Base-by-base conservation (phyloP, 2,113 vertebrate species). In the Isurus oxyrinchus region DNA sequence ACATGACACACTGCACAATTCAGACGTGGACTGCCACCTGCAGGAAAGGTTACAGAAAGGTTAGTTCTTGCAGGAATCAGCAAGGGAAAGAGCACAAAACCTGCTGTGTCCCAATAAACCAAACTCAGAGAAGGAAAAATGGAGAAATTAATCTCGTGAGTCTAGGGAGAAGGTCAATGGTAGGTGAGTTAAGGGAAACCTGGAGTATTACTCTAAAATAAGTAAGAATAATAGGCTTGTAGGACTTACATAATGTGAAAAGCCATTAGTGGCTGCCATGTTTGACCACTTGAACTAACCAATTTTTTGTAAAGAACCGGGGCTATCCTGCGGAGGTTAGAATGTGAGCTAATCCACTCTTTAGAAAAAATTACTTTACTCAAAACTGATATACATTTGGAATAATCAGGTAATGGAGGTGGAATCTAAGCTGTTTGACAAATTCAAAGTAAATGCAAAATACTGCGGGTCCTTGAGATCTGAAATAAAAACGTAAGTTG, bases 1-100 rank as follows among this genome's bases (percentile, higher is more conserved):
- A 72, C 98, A 99, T 3, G 98, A 98, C 91, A 97, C 97, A 1
- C 98, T 98, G 97, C 98, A 98, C 5, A 97, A 97, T 2, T 98
- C 98, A 97, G 97, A 97, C 97, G 98, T 98, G 97, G 98, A 98
- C 96, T 93, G 97, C 98, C 98, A 98, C 97, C 98, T 98, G 96
- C 72, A 72, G 63, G 1, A 40, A 31, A 69, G 66, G 4, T 44
- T 5, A 27, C 3, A 25, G 57, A 93, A n/a, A 93, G 57, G 57
- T 23, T 40, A 61, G 0, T n/a, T 35, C 0, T 61, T 21, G 35
- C 1, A n/a, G 35, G 1, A 19, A 40, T 93, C 31, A 6, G 88
- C 31, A 5, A 19, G 57, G 7, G 31, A 19, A 61, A 14, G 31
- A 21, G 31, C 31, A 8, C 3, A 16, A 16, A 14, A 53, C 55